Evolutionary conservation across 2,888 invertebrate species (phyloP), one percentile per base, ranked within the genome.

Genomic region (Drosophila picticornis): DNA sequence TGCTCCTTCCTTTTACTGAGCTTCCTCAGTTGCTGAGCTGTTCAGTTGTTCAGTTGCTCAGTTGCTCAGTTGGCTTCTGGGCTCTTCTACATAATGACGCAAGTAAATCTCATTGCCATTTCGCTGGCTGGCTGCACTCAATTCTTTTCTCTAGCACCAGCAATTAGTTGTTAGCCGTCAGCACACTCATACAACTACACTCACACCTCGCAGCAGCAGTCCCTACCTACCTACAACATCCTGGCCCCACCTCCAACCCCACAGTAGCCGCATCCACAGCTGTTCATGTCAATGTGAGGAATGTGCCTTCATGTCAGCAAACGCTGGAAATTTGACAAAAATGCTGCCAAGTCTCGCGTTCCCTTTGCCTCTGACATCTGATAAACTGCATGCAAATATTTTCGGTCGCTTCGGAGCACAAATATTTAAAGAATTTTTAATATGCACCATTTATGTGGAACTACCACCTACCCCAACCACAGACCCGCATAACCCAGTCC

Each of bases 351-450:
- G 67, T 58, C 69, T 50, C 60, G 70, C 61, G 65, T 73, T 56
- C 58, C 50, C 48, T 50, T 40, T 61, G 25, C 32, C 40, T 27
- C 80, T 52, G 73, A 66, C 73, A 75, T 75, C 71, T 79, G 83
- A 73, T 74, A 72, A 83, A 74, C 72, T 89, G 89, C 84, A 90
- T 90, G 85, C 84, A 86, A 86, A 86, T 86, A 90, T 86, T 86
- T 89, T 73, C 55, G 68, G 80, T 70, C 75, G 65, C 66, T 63
- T 46, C 50, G 51, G 43, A 60, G 64, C 50, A 43, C 50, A 83
- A 75, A 80, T 78, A 91, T 91, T 90, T 82, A 34, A 79, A 88
- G 91, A 91, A 88, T 88, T 88, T 88, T 88, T 91, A 91, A 88
- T 88, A 88, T 88, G 85, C 83, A 83, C 75, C 90, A 90, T 90